Conservation (phyloP, 2,888 invertebrate genomes). For the Campaea margaritaria region DNA sequence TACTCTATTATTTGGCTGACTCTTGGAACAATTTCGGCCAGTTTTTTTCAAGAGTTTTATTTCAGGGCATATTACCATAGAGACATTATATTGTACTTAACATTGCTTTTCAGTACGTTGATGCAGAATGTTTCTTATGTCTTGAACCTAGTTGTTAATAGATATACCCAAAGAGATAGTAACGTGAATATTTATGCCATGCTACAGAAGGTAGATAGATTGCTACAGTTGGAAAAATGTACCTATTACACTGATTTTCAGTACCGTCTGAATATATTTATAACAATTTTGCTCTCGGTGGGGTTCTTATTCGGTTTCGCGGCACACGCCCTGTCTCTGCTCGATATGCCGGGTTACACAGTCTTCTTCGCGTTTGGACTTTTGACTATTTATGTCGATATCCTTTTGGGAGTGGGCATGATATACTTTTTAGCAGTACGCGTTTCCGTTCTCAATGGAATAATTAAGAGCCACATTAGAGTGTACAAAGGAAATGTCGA, state of each 20-base stretch:
- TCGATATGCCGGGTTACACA: conserved; percentile 39
- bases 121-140: conserved; percentile 43
- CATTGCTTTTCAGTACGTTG: conserved; percentile 17
- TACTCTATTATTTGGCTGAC: conserved; percentile 47
- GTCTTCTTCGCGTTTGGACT: conserved; percentile 31
- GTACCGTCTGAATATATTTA: conserved; percentile 36
- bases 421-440: conserved; percentile 47
- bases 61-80: conserved; percentile 35
- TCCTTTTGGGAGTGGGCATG: conserved; percentile 40
- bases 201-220: conserved; percentile 49
- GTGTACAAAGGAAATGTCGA: conserved; percentile 7
- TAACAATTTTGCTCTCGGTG: conserved; percentile 26
- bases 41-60: conserved; percentile 36
- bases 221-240: conserved; percentile 38
- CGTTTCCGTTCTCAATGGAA: conserved; percentile 44
- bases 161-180: conserved; percentile 39
- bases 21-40: conserved; percentile 38
- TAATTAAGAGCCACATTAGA: conserved; percentile 31
- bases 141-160: conserved; percentile 38
- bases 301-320: conserved; percentile 41
- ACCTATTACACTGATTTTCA: conserved; percentile 38
- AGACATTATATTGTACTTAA: conserved; percentile 32
- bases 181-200: conserved; percentile 42
- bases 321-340: conserved; percentile 25
- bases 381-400: conserved; percentile 45